Base-by-base conservation (phyloP, 1,140 invertebrate species). In the Meloidogyne floridensis region DNA sequence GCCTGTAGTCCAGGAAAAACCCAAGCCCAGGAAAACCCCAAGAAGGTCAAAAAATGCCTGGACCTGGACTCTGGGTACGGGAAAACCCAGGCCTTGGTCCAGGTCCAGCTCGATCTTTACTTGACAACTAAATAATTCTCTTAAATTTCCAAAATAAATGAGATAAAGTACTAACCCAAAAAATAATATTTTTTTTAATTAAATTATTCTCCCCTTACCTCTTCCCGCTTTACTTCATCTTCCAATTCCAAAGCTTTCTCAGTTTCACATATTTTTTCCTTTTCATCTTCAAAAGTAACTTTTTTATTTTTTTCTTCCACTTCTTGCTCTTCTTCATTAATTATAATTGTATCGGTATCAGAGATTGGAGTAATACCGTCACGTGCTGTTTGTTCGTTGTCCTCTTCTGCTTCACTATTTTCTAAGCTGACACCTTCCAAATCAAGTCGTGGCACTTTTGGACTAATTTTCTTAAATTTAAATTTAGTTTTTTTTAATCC, bases 281-380 rank as follows among this genome's bases (percentile, higher is more conserved):
- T 59, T 59, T 59, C 56, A 59, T 59, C 59, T 7, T 7, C 59
- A 65, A 65, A 65, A 65, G 59, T 65, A n/a, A 65, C 59, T 18
- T 65, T 65, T n/a, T n/a, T 65, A n/a, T 5, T 70, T 1, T 32
- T 43, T 11, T 47, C 9, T 5, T 77, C 32, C 4, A 0, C 56
- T 32, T 79, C 18, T 53, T 71, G 20, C 20, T 71, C 20, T 20
- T 79, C 77, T 53, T 79, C 77, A 54, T 15, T 72, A 10, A 79
- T 71, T 72, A 79, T 18, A 20, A 79, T 72, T 54, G 77, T 79
- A n/a, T 79, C 77, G 13, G 77, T 71, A 51, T 79, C 77, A 69
- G 77, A 79, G 15, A 47, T 18, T 65, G 59, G 59, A 8, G 59
- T 18, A n/a, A 65, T n/a, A 6, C 59, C 59, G 15, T 65, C 59